These are phyloP conservation scores for Sericinus montela DNA, from an alignment of 2,888 invertebrate species.

Conservation along the genomic window DNA sequence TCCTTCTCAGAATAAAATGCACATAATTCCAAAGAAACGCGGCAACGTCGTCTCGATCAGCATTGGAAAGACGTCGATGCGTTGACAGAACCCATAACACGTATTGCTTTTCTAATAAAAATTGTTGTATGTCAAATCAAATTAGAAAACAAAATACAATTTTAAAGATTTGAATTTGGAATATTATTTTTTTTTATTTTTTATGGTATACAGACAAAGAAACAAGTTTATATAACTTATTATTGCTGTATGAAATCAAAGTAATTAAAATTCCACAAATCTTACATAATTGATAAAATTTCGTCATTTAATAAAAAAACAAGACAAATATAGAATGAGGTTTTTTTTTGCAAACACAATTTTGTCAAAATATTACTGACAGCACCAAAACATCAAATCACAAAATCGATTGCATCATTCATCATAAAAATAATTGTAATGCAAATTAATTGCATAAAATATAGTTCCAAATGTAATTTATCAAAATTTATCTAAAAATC, in stretches of 20 bases:
- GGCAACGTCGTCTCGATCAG: slow-evolving; percentile 3
- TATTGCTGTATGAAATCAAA: too few species aligned
- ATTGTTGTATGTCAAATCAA: not conserved
- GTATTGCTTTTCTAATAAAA: not conserved
- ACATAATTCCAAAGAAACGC: slow-evolving; percentile 31
- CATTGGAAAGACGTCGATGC: too few species aligned
- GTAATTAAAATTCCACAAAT: too few species aligned
- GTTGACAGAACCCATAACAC: not conserved
- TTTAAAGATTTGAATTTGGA: not conserved
- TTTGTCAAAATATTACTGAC: slow-evolving; percentile 17
- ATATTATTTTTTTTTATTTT: not conserved
- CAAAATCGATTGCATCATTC: slow-evolving; percentile 25
- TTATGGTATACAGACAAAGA: too few species aligned
- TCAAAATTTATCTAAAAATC: slow-evolving; percentile 33
- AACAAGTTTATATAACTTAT: too few species aligned
- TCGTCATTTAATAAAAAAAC: too few species aligned
- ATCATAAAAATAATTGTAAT: slow-evolving; percentile 27
- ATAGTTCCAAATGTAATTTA: slow-evolving; percentile 19
- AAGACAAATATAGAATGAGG: not conserved
- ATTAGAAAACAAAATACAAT: too few species aligned
- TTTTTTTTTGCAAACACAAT: not conserved
- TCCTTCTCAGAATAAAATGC: slow-evolving; percentile 33
- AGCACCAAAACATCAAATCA: slow-evolving; percentile 38
- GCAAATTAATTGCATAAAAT: slow-evolving; percentile 28
- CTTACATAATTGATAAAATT: too few species aligned